These are phyloP conservation scores for Choreutis nemorana DNA, from an alignment of 2,888 invertebrate species.

Conservation along the genomic window DNA sequence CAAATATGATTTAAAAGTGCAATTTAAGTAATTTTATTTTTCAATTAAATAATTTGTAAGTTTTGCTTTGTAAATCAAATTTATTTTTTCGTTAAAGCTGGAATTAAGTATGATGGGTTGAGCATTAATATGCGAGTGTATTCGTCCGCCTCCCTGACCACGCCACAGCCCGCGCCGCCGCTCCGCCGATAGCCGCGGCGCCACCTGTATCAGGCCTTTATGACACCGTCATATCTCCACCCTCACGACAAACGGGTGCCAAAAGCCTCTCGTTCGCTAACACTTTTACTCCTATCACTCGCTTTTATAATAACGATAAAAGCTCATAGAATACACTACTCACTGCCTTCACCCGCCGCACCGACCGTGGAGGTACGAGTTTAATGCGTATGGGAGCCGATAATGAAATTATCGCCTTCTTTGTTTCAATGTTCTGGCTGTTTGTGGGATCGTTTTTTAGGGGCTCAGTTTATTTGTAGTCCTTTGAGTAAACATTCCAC, in stretches of 20 bases:
- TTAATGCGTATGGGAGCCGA: slow-evolving; percentile 16
- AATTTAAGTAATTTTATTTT: too few species aligned
- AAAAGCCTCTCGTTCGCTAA: slow-evolving; percentile 52
- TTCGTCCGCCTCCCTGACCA: too few species aligned
- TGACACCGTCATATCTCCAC: slow-evolving; percentile 20
- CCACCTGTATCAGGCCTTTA: slow-evolving; percentile 34
- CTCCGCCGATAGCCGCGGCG: slow-evolving; percentile 31
- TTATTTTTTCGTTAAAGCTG: too few species aligned
- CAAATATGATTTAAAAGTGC: too few species aligned
- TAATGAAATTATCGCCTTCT: slow-evolving; percentile 49
- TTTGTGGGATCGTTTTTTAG: slow-evolving; percentile 20
- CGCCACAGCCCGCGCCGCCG: too few species aligned
- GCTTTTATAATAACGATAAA: slow-evolving; percentile 50
- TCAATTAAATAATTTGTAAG: too few species aligned
- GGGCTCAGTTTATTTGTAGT: slow-evolving; percentile 15
- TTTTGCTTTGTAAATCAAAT: too few species aligned
- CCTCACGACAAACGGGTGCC: slow-evolving; percentile 53
- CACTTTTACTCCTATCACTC: slow-evolving; percentile 50
- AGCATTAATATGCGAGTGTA: too few species aligned
- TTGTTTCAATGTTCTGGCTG: slow-evolving; percentile 25
- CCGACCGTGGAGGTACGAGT: too few species aligned
- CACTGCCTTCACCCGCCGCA: too few species aligned
- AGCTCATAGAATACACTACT: slow-evolving; percentile 13
- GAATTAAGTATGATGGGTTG: too few species aligned
- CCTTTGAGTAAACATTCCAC: slow-evolving; percentile 5